A percentile compares a stretch with the other conserved stretches of the same genome.
phyloP scores from a whole-genome alignment of 2,888 invertebrate genomes.

The Megalurothrips usitatus region DNA sequence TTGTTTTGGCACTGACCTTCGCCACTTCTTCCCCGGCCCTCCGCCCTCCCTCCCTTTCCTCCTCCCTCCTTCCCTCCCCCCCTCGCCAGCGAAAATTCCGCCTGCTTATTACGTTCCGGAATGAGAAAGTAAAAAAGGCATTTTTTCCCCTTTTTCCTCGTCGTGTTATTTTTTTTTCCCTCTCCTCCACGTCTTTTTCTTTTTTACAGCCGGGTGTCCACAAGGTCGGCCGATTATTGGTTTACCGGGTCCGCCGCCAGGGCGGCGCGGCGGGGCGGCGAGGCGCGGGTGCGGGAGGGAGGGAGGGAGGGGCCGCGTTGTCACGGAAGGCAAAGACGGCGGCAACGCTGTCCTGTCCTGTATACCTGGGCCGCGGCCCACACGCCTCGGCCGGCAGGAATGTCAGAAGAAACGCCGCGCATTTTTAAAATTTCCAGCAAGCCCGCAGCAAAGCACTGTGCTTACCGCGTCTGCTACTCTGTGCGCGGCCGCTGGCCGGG shows the following conservation, averaged over 20 bases:
- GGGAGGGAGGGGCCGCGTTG: background rate
- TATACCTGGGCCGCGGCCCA: too few relatives aligned
- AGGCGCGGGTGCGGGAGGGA: background rate
- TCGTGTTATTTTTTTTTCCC: background rate
- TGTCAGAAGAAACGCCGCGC: too few relatives aligned
- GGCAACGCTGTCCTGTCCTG: background rate
- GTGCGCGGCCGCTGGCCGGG: too few relatives aligned
- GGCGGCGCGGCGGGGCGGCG: background rate
- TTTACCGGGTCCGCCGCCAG: slow-evolving; percentile 4
- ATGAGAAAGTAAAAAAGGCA: background rate
- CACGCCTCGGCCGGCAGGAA: too few relatives aligned
- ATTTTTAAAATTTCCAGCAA: too few relatives aligned
- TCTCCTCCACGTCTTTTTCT: background rate
- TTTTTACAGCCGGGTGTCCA: background rate
- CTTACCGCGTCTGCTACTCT: too few relatives aligned
- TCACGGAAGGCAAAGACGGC: background rate
- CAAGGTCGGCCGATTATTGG: slow-evolving; percentile 24
- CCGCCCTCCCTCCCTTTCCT: background rate
- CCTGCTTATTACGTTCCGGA: background rate
- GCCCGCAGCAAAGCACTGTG: too few relatives aligned
- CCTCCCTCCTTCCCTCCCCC: background rate
- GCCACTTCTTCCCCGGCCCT: background rate
- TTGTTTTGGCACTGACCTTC: too few relatives aligned
- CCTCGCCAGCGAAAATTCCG: background rate
- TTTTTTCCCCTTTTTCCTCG: background rate